phyloP scores from a whole-genome alignment of 2,113 vertebrate species.

The Nibea coibor region DNA sequence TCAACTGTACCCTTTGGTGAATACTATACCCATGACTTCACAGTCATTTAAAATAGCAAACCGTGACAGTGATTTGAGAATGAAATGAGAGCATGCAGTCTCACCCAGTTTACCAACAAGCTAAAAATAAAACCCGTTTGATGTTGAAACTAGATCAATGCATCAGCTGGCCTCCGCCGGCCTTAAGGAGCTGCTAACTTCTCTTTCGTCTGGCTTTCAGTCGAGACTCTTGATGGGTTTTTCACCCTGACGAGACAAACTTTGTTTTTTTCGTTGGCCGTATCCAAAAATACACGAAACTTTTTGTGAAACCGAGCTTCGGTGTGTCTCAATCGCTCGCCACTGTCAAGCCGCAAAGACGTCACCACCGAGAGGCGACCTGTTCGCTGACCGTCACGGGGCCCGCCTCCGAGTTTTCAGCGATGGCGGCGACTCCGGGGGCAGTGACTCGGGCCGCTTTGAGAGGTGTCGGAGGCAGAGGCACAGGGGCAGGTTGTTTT shows the following conservation, averaged over 20 bases:
- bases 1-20: neutral
- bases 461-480: conserved; percentile 45
- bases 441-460: conserved; percentile 42
- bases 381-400: conserved; percentile 46
- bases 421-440: conserved; percentile 30
- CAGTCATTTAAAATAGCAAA: conserved; percentile 18
- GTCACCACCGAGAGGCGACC: conserved; percentile 44
- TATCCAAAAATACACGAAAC: neutral
- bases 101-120: conserved; percentile 61
- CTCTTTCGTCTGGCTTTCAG: conserved; percentile 19
- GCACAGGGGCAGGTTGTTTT: conserved; percentile 44
- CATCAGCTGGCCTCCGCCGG: conserved; percentile 61
- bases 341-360: conserved; percentile 11
- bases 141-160: conserved; percentile 71
- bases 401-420: conserved; percentile 38
- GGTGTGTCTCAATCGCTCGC: conserved; percentile 31
- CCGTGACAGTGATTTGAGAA: conserved; percentile 43
- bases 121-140: conserved; percentile 71
- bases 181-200: conserved; percentile 48
- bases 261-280: conserved; percentile 28
- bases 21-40: conserved; percentile 13
- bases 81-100: conserved; percentile 55
- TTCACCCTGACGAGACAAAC: conserved; percentile 34
- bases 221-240: conserved; percentile 13
- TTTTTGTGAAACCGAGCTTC: conserved; percentile 32